Base-by-base conservation (phyloP, 2,113 vertebrate genomes). In the Hydrolagus affinis region DNA sequence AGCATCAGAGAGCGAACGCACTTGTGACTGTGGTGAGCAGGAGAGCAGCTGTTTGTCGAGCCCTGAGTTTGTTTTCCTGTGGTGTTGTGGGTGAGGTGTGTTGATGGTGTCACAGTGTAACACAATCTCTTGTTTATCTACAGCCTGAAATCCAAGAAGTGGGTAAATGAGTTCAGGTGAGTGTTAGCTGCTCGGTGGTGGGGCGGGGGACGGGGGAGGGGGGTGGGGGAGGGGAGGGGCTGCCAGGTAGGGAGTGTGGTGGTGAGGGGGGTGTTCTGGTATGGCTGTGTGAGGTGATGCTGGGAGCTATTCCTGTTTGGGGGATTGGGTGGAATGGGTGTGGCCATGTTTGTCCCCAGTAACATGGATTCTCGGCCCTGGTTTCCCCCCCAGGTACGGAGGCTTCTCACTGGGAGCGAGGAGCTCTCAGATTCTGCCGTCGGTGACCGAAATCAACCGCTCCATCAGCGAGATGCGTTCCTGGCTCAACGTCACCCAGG, bases 81-180 rank as follows among this genome's bases (percentile, higher is more conserved):
- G 17, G 12, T 19, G 4, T 14, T 64, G 15, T 62, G 57, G 6
- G 44, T 44, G 44, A 44, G 6, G 44, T 44, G 44, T 44, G 44
- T 44, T 6, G 6, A 3, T 44, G 44, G 44, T 44, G 44, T 44
- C 44, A 6, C 44, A 25, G 23, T 17, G 1, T 85, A 85, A 68
- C 32, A 44, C 57, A 15, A 86, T 28, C 56, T 70, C 25, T 83
- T 1, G 32, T 87, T 85, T 77, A 86, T 12, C 87, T 85, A 23
- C 88, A 97, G 96, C 86, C 69, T 97, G 59, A 95, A 93, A 90
- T 94, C 91, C 68, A 97, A 98, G 92, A 96, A 96, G 87, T 96
- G 94, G 94, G 95, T 98, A 85, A 95, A 97, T 0, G 97, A 98
- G 88, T 93, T 96, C 89, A 95, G 97, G 96, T 97, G 87, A 94